These are phyloP conservation scores for Melikaiella ostensackeni DNA, from an alignment of 2,888 invertebrate species.

Conservation along the genomic window DNA sequence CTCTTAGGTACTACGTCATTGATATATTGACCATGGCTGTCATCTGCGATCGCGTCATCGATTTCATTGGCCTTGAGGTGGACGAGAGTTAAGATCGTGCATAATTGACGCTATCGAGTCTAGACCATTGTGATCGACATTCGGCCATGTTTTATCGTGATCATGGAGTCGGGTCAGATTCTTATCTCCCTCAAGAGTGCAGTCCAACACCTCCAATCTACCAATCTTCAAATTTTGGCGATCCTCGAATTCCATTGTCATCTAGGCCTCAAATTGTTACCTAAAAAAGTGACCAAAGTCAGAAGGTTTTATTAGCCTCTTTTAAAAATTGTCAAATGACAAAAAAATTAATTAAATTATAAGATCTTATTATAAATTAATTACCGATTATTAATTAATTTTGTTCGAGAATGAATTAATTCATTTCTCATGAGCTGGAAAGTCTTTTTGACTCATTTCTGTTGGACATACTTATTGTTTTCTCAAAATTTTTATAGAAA, in stretches of 20 bases:
- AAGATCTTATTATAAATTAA: no score
- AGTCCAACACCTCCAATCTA: background rate
- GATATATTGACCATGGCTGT: constrained; percentile 15
- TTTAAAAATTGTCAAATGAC: no score
- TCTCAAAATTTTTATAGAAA: no score
- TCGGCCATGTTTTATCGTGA: constrained; percentile 14
- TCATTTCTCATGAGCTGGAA: no score
- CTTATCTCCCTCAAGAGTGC: constrained; percentile 7
- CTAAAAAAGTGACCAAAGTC: no score
- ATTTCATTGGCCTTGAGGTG: constrained; percentile 3
- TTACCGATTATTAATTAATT: no score
- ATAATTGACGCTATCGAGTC: constrained; percentile 21
- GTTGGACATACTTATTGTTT: no score
- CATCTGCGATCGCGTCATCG: constrained; percentile 4
- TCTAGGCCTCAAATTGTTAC: background rate
- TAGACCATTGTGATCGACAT: constrained; percentile 16
- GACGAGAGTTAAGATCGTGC: constrained; percentile 19
- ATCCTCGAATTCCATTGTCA: background rate
- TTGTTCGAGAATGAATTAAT: no score
- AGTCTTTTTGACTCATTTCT: no score
- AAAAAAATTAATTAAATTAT: no score
- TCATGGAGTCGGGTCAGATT: constrained; percentile 11
- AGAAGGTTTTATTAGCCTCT: no score
- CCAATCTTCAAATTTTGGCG: constrained; percentile 1
- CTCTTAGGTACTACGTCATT: constrained; percentile 9